Percentiles rank a stretch among this genome's conserved stretches.
Conservation (phyloP, 2,113 vertebrate genomes). For the Lophius piscatorius region DNA sequence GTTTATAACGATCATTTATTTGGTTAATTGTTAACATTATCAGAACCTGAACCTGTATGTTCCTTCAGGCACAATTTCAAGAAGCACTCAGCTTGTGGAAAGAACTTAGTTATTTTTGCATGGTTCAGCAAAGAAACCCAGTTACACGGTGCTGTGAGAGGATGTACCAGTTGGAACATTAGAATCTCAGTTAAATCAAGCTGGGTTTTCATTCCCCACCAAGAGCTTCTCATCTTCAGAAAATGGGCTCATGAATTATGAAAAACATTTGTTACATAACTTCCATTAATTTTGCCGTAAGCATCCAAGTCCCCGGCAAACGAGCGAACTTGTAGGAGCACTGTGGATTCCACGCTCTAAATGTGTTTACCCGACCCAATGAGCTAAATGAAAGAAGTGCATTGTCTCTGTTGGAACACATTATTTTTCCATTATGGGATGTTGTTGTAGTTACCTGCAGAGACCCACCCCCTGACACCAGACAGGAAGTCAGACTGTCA, state of each 20-base stretch:
- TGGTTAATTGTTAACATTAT: no score
- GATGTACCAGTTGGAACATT: constrained; percentile 29
- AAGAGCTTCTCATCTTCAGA: constrained; percentile 24
- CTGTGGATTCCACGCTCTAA: constrained; percentile 53
- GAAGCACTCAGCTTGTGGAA: not conserved
- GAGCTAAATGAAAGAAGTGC: constrained; percentile 66
- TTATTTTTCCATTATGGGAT: constrained; percentile 81
- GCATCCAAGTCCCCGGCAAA: constrained; percentile 53
- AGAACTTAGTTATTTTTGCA: not conserved
- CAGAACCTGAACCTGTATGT: no score
- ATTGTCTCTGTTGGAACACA: constrained; percentile 75
- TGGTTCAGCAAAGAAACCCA: constrained; percentile 10
- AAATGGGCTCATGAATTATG: constrained; percentile 51
- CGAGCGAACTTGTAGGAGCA: constrained; percentile 55
- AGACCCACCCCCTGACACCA: constrained; percentile 55
- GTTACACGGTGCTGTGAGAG: constrained; percentile 6
- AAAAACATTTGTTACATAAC: constrained; percentile 55
- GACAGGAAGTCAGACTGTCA: constrained; percentile 45
- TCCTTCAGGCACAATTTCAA: no score
- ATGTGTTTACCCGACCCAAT: constrained; percentile 70
- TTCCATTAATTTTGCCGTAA: constrained; percentile 61
- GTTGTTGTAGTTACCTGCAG: constrained; percentile 75
- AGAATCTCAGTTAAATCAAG: constrained; percentile 37
- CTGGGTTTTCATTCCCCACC: constrained; percentile 26
- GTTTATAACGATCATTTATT: no score